Evolutionary conservation across 2,888 invertebrate species (phyloP), one percentile per base, ranked within the genome.

Genomic region (Steinernema scapterisci): DNA sequence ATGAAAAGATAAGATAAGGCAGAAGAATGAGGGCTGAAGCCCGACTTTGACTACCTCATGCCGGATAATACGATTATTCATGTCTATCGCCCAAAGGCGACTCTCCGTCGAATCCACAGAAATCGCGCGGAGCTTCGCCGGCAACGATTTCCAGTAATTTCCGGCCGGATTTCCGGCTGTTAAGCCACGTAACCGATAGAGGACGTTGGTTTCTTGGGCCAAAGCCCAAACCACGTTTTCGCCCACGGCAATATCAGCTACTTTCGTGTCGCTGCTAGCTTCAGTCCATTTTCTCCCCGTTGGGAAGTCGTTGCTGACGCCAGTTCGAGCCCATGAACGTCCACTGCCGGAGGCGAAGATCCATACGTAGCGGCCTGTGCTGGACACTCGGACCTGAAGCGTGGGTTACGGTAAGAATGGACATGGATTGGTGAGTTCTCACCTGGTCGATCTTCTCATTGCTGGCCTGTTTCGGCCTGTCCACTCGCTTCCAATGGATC

Each of bases 141-240:
- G 75, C 73, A 79, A 72, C 23, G 76, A 70, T 16, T 81, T 72
- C 79, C 79, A 79, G 54, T 75, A 81, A 31, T 73, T 56, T 21
- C 78, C 78, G 38, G 76, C 77, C 46, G 80, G 77, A 70, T 78
- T 78, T 6, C 74, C 43, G 1, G 46, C 44, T 21, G 74, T 63
- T 11, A 78, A 48, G 6, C 48, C 46, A 23, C 74, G 63, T n/a
- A 79, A 63, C 16, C 79, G 70, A 51, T 75, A 70, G 38, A 79
- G 44, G 21, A 71, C 54, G 6, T 63, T 77, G n/a, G 63, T 73
- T 16, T 19, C 56, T 21, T 48, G 51, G 16, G 74, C 75, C 21
- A 79, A 48, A 9, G 77, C 80, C 73, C 76, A 79, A n/a, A 79
- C 80, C n/a, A 78, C 80, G 51, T 76, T 81, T 19, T 79, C 79